These are phyloP conservation scores for Ceramica pisi DNA, from an alignment of 2,888 invertebrate genomes.

Conservation along the genomic window DNA sequence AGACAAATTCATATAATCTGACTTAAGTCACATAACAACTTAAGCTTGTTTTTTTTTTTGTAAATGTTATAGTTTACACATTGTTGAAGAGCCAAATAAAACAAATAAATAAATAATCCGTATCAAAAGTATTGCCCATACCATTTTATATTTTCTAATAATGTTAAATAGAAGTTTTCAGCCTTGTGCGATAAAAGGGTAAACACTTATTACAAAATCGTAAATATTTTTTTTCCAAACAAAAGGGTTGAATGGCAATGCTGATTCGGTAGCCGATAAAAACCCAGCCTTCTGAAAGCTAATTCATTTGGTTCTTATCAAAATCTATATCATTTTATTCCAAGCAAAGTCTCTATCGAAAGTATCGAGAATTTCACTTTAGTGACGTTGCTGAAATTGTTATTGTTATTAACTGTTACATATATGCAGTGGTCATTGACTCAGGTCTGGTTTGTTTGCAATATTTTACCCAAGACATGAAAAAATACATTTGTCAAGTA, in stretches of 20 bases:
- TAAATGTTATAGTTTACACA: too few relatives aligned
- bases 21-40: too few relatives aligned
- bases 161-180: neutral
- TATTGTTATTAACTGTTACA: constrained; percentile 31
- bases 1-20: neutral
- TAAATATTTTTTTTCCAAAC: too few relatives aligned
- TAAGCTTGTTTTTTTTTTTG: too few relatives aligned
- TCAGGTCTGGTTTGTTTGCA: constrained; percentile 33
- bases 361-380: neutral
- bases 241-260: neutral
- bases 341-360: neutral
- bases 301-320: too few relatives aligned
- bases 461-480: constrained; percentile 29
- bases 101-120: too few relatives aligned
- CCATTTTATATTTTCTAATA: neutral
- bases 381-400: constrained; percentile 17
- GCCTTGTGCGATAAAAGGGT: neutral
- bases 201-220: too few relatives aligned
- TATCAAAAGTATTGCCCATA: neutral
- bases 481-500: constrained; percentile 46
- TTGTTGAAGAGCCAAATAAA: too few relatives aligned
- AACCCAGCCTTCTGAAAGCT: too few relatives aligned
- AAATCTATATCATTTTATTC: neutral
- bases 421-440: constrained; percentile 33
- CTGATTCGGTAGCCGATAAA: neutral